Percentiles rank a stretch among this genome's conserved stretches.
These are phyloP conservation scores for Nycticryphes semicollaris DNA, from an alignment of 2,113 vertebrate species.

Conservation along the genomic window DNA sequence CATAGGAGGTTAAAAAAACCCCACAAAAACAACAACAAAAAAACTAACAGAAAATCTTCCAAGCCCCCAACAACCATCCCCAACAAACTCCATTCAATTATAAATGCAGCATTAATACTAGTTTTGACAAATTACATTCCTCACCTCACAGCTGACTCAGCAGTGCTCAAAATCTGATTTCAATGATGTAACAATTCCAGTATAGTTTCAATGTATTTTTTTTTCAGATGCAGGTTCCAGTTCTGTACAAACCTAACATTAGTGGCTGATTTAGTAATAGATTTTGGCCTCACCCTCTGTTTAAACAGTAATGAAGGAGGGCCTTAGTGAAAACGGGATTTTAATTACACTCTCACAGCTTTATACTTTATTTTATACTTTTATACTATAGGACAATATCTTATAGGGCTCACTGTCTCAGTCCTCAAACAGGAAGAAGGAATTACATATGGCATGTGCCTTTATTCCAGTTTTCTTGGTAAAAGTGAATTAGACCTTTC, in stretches of 20 bases:
- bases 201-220: not conserved
- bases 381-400: not conserved
- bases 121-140: not conserved
- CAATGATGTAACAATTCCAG: not conserved
- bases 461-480: not conserved
- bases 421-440: not conserved
- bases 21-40: too few relatives aligned
- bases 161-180: not conserved
- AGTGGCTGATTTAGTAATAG: not conserved
- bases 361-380: not conserved
- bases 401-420: not conserved
- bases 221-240: not conserved
- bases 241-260: not conserved
- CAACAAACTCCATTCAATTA: not conserved
- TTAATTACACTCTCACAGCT: not conserved
- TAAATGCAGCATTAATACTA: not conserved
- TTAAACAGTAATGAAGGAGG: not conserved
- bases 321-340: not conserved
- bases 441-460: not conserved
- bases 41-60: not conserved
- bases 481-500: not conserved
- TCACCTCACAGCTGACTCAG: not conserved
- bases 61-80: rapidly evolving
- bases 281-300: not conserved
- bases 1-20: not conserved